Percentiles rank a stretch among this genome's conserved stretches.
phyloP scores from a whole-genome alignment of 2,888 invertebrate genomes.

The Dexiosoma caninum region DNA sequence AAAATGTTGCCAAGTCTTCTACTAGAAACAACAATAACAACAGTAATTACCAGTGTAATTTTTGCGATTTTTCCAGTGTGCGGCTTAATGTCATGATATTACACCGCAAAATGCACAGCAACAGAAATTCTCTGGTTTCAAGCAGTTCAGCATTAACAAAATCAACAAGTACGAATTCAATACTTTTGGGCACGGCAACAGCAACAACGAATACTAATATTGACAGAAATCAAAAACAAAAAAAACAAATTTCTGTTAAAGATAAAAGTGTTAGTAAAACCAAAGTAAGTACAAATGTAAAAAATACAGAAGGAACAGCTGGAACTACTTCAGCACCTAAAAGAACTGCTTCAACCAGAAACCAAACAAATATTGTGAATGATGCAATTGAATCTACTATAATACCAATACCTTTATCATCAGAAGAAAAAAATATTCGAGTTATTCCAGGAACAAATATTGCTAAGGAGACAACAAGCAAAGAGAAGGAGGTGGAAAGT shows the following conservation, averaged over 20 bases:
- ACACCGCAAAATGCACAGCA: conserved; percentile 84
- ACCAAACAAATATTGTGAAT: background rate
- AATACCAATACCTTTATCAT: background rate
- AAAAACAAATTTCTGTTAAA: conserved; percentile 11
- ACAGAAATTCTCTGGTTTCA: conserved; percentile 66
- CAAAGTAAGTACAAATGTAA: conserved; percentile 37
- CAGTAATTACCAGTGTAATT: conserved; percentile 80
- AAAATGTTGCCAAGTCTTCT: conserved; percentile 21
- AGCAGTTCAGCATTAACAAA: background rate
- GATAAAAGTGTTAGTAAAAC: conserved; percentile 31
- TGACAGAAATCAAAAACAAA: conserved; percentile 14
- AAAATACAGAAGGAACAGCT: background rate
- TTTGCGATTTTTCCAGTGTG: conserved; percentile 83
- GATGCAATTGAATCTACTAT: background rate
- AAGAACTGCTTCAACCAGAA: background rate
- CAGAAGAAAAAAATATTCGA: conserved; percentile 2
- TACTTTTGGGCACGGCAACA: background rate
- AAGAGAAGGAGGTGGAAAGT: conserved; percentile 38
- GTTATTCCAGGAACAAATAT: conserved; percentile 1
- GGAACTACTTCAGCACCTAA: background rate
- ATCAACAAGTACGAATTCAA: background rate
- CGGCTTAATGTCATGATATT: conserved; percentile 86
- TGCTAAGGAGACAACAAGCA: background rate
- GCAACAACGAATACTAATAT: conserved; percentile 6
- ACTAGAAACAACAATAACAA: background rate